Evolutionary conservation across 2,888 invertebrate species (phyloP).

Genomic region (Lasioglossum lativentre): DNA sequence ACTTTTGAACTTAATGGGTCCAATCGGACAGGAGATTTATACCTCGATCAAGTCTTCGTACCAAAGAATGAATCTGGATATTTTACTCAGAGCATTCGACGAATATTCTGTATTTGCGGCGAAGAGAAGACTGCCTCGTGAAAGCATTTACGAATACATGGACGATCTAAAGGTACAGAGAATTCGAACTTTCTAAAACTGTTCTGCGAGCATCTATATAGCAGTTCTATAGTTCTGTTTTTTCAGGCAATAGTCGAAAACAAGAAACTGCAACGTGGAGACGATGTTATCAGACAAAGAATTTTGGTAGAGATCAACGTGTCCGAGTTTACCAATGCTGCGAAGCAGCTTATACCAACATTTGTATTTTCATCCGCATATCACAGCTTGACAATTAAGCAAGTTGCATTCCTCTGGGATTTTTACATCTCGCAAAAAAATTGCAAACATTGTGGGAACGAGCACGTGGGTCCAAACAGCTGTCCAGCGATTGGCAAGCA

Average conservation of each 20-base stretch:
- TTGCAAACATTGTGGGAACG: conserved; percentile 29
- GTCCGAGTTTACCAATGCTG: conserved; percentile 7
- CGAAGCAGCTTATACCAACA: neutral
- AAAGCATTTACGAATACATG: conserved; percentile 40
- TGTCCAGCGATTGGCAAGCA: conserved; percentile 45
- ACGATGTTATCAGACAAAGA: conserved; percentile 18
- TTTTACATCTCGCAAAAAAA: neutral
- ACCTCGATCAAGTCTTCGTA: conserved; percentile 1
- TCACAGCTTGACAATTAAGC: conserved; percentile 30
- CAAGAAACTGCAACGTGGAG: neutral
- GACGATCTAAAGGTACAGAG: conserved; percentile 37
- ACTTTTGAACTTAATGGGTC: conserved; percentile 61
- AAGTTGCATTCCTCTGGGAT: conserved; percentile 40
- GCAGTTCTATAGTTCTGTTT: neutral
- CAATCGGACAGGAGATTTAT: conserved; percentile 39
- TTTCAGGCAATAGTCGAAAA: neutral
- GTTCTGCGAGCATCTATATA: neutral
- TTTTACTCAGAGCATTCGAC: conserved; percentile 48
- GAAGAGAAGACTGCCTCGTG: conserved; percentile 13
- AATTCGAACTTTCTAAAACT: neutral
- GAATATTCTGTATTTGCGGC: conserved; percentile 16
- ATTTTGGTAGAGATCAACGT: conserved; percentile 35
- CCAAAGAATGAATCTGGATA: conserved; percentile 10
- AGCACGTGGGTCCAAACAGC: neutral
- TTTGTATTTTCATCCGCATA: conserved; percentile 33